phyloP scores from a whole-genome alignment of 2,888 invertebrate species.

The Biston betularia region DNA sequence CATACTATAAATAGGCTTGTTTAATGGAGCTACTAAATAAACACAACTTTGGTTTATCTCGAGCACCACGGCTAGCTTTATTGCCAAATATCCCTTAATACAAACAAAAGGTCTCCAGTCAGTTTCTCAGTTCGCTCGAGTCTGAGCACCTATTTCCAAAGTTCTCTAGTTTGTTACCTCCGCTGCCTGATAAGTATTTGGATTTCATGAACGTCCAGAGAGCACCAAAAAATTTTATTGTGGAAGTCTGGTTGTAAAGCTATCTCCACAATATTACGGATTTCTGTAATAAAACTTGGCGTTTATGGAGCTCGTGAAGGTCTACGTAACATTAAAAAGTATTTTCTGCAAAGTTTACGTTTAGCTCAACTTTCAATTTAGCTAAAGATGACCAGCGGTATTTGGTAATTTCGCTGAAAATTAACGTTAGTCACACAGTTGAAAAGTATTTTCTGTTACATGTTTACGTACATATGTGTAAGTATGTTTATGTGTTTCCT shows the following conservation, averaged over 20 bases:
- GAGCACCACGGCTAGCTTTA: not conserved
- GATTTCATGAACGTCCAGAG: constrained; percentile 7
- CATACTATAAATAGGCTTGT: too few species aligned
- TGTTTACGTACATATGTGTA: too few species aligned
- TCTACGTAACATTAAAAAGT: constrained; percentile 3
- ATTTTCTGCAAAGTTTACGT: not conserved
- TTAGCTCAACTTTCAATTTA: not conserved
- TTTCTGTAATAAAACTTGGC: constrained; percentile 9
- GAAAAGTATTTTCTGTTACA: not conserved
- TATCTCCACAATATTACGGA: constrained; percentile 9
- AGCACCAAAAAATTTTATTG: constrained; percentile 14
- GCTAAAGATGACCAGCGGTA: too few species aligned
- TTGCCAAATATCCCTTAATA: not conserved
- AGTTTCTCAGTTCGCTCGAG: not conserved
- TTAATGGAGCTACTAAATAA: not conserved
- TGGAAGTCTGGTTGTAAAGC: constrained; percentile 6
- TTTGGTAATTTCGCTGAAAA: not conserved
- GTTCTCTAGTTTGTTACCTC: constrained; percentile 11
- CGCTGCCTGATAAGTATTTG: constrained; percentile 9
- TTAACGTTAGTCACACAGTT: not conserved
- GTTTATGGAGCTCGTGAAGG: constrained; percentile 1
- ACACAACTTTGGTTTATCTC: not conserved
- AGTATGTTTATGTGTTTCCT: too few species aligned
- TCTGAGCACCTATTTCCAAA: constrained; percentile 1
- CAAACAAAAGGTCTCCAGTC: constrained; percentile 11